phyloP scores from a whole-genome alignment of 2,797 vertebrate species.

The Furcifer pardalis region DNA sequence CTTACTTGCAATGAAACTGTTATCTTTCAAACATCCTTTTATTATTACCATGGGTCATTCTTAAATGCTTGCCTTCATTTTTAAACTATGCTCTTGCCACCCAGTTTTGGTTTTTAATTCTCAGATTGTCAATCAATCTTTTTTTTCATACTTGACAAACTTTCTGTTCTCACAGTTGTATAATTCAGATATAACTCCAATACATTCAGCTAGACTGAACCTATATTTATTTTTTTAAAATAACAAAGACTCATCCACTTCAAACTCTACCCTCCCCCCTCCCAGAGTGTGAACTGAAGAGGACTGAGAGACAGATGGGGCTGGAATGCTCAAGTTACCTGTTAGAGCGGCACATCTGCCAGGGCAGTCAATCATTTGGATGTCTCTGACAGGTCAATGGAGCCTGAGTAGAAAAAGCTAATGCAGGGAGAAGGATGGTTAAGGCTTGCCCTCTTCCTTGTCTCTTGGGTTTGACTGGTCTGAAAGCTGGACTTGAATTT shows the following conservation, averaged over 20 bases:
- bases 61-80: slow-evolving; percentile 74
- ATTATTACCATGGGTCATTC: slow-evolving; percentile 73
- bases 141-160: slow-evolving; percentile 57
- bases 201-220: slow-evolving; percentile 62
- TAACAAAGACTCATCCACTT: slow-evolving; percentile 78
- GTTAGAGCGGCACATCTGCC: slow-evolving; percentile 92
- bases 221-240: slow-evolving; percentile 53
- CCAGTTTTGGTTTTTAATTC: slow-evolving; percentile 70
- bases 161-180: slow-evolving; percentile 49
- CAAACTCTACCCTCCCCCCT: slow-evolving; percentile 72
- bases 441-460: slow-evolving; percentile 75
- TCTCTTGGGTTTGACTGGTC: slow-evolving; percentile 77
- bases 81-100: slow-evolving; percentile 69
- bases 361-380: slow-evolving; percentile 91
- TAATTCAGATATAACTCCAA: slow-evolving; percentile 42
- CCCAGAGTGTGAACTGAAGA: slow-evolving; percentile 91
- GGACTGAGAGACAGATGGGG: slow-evolving; percentile 91
- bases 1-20: slow-evolving; percentile 75
- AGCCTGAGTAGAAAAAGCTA: slow-evolving; percentile 81
- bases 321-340: slow-evolving; percentile 92
- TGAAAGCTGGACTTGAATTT: slow-evolving; percentile 84
- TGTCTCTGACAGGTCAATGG: slow-evolving; percentile 89
- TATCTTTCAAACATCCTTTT: slow-evolving; percentile 78
- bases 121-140: slow-evolving; percentile 64
- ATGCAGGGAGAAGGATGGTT: slow-evolving; percentile 77